Base-by-base conservation (phyloP, 2,888 invertebrate genomes). In the Tachina lurida region DNA sequence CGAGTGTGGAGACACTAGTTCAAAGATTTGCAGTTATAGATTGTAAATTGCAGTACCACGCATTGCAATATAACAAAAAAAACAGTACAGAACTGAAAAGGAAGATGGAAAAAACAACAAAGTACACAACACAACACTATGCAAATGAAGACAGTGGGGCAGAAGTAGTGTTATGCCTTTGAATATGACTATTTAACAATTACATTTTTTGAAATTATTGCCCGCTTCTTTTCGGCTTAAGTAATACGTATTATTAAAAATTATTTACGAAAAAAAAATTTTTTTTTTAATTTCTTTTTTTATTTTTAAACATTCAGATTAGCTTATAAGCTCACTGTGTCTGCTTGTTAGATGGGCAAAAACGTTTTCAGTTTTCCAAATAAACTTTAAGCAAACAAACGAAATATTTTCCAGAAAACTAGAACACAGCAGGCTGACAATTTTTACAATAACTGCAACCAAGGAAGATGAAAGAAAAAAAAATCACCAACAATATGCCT, bases 341-440 rank as follows among this genome's bases (percentile, higher is more conserved):
- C 63, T 56, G 76, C 71, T 77, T 73, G 68, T 82, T 78, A 70
- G 7, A 77, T 65, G 73, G 45, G 41, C 71, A 80, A 63, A 63
- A 63, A 70, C 49, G 47, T 77, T 76, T 82, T 43, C 63, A n/a
- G n/a, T 73, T 58, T 73, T 52, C 73, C 49, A 77, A 77, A 67
- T 84, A 81, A 49, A 49, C 47, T 58, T 43, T 62, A 31, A n/a
- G 2, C 15, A 73, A 81, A 63, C 39, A 56, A 88, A 76, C 67
- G 68, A 84, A 84, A 56, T 78, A 84, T 87, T 82, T 84, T 63
- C 12, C 41, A 89, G 88, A 89, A 89, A 90, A 90, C 90, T 90
- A 89, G 90, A 90, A 90, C 90, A 90, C 90, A 90, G 91, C 90
- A 90, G 91, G 90, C 90, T 90, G 90, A 90, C 91, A 90, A 89